phyloP scores from a whole-genome alignment of 2,888 invertebrate species.

The Arge pagana region DNA sequence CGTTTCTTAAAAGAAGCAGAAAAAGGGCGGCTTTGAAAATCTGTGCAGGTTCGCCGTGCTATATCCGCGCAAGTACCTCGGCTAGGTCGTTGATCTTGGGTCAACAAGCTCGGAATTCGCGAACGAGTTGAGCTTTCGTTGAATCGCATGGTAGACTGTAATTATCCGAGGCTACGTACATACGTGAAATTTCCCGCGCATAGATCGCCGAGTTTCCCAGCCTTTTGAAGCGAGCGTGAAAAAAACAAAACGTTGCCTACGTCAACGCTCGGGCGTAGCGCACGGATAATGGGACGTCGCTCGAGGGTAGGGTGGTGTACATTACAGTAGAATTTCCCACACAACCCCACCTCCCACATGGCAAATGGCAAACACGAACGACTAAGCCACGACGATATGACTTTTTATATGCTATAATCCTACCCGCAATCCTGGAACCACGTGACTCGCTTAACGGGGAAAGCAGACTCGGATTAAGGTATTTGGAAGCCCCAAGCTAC shows the following conservation, averaged over 20 bases:
- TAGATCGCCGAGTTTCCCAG: neutral
- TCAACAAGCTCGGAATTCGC: too few species aligned
- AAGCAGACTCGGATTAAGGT: too few species aligned
- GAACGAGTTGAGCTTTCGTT: too few species aligned
- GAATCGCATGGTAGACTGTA: too few species aligned
- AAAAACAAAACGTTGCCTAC: neutral
- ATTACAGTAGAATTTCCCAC: conserved; percentile 12
- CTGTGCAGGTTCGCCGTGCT: too few species aligned
- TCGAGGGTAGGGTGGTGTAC: neutral
- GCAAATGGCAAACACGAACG: conserved; percentile 10
- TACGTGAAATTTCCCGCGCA: too few species aligned
- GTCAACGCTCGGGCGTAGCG: neutral
- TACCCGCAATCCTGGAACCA: conserved; percentile 18
- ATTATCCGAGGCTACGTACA: too few species aligned
- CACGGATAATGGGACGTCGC: neutral
- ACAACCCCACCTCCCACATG: conserved; percentile 3
- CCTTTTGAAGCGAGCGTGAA: neutral
- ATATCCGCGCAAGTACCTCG: too few species aligned
- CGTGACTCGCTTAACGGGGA: conserved; percentile 6
- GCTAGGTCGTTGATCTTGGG: too few species aligned
- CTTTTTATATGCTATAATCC: conserved; percentile 20
- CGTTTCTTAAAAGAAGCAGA: too few species aligned
- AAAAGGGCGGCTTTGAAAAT: too few species aligned
- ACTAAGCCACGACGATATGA: conserved; percentile 18
- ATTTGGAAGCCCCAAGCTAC: too few species aligned